A percentile compares a stretch with the other conserved stretches of the same genome.
Evolutionary conservation across 2,113 vertebrate species (phyloP).

Genomic region (Hemibates koningsi): DNA sequence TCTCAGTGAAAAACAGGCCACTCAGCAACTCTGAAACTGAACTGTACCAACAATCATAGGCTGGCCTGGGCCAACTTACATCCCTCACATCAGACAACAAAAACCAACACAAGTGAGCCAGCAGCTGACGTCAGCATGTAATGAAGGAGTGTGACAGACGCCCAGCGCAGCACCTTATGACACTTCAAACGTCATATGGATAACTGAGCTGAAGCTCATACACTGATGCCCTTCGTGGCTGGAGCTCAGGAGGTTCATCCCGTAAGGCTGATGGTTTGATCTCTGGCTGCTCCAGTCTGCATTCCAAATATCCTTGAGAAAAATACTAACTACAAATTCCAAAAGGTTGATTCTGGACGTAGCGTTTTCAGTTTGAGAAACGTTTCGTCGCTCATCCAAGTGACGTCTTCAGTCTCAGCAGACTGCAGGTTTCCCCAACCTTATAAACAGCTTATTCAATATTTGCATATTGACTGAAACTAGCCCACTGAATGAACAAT

Average conservation of each 20-base stretch:
- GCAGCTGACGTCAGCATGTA: background rate
- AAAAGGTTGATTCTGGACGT: background rate
- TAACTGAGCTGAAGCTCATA: background rate
- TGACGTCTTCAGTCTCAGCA: background rate
- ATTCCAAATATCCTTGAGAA: background rate
- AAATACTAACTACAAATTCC: background rate
- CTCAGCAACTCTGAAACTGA: background rate
- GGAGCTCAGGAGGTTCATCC: background rate
- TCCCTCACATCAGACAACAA: conserved; percentile 4
- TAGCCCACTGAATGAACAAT: background rate
- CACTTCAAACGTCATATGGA: background rate
- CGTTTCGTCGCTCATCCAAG: background rate
- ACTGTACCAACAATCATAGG: background rate
- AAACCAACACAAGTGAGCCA: background rate
- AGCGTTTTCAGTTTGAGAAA: background rate
- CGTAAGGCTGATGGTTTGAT: background rate
- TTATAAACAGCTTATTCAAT: background rate
- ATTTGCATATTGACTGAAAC: background rate
- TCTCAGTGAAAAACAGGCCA: background rate
- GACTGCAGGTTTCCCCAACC: background rate
- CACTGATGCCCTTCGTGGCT: background rate
- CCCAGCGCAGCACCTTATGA: background rate
- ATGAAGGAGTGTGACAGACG: background rate
- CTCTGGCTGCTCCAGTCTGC: background rate
- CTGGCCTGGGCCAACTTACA: background rate